Percentiles rank a stretch among this genome's conserved stretches.
These are phyloP conservation scores for Atta texana DNA, from an alignment of 1,140 invertebrate species.

Conservation along the genomic window DNA sequence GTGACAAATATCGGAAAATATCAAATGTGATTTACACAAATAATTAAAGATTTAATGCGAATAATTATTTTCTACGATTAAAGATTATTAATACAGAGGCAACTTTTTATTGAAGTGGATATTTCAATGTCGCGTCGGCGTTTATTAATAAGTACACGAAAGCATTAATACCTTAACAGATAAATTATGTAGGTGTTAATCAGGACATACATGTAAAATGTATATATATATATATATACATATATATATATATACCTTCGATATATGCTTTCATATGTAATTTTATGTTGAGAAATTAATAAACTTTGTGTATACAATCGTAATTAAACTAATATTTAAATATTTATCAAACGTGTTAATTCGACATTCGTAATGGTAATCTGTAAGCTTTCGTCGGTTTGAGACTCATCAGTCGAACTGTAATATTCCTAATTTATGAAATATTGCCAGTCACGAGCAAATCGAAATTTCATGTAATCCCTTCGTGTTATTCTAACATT, in stretches of 20 bases:
- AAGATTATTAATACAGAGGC: background rate
- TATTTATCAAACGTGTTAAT: background rate
- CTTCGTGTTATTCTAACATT: background rate
- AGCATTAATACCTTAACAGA: background rate
- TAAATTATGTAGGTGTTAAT: slow-evolving; percentile 1
- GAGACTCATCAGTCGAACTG: background rate
- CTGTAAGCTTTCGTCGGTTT: background rate
- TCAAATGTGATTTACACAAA: background rate
- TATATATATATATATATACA: no score
- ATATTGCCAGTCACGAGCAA: background rate
- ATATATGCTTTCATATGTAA: background rate
- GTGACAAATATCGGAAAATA: background rate
- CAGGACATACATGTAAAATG: background rate
- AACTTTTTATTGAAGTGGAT: background rate
- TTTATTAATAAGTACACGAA: background rate
- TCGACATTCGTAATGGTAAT: background rate
- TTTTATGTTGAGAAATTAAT: background rate
- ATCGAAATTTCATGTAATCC: background rate
- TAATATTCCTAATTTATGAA: slow-evolving; percentile 25
- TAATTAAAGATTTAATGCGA: background rate
- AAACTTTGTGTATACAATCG: background rate
- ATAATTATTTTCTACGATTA: background rate
- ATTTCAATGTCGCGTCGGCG: background rate
- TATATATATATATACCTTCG: no score
- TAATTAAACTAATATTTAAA: slow-evolving; percentile 26